A percentile compares a stretch with the other conserved stretches of the same genome.
These are phyloP conservation scores for Dicrurus megarhynchus DNA, from an alignment of 2,113 vertebrate genomes.

Conservation along the genomic window DNA sequence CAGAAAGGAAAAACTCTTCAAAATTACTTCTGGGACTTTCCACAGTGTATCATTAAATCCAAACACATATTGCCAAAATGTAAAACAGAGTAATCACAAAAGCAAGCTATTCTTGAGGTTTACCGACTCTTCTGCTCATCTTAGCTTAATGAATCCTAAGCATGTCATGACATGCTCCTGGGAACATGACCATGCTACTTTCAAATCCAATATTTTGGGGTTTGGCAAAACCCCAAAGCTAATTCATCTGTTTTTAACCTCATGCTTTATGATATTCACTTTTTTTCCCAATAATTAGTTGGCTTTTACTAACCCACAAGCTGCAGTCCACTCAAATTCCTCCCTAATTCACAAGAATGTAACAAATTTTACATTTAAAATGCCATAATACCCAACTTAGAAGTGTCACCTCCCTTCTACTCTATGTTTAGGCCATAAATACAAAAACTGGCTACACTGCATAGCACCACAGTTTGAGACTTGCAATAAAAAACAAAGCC, in stretches of 20 bases:
- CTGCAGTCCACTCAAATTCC: neutral
- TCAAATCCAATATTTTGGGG: neutral
- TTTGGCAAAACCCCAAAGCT: neutral
- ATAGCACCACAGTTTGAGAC: neutral
- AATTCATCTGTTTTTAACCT: neutral
- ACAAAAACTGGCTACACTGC: neutral
- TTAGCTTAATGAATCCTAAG: neutral
- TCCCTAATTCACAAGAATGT: neutral
- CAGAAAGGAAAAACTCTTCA: neutral
- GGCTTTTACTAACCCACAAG: neutral
- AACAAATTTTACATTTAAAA: neutral
- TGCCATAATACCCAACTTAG: neutral
- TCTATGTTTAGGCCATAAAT: neutral
- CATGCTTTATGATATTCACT: neutral
- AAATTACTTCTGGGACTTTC: conserved; percentile 12
- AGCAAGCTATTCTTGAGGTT: neutral
- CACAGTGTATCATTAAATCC: neutral
- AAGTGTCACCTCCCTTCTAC: neutral
- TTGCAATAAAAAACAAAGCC: neutral
- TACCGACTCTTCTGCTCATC: neutral
- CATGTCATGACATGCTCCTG: neutral
- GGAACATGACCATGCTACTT: neutral
- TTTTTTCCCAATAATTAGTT: neutral
- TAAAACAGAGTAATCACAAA: neutral
- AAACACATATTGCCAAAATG: neutral